Evolutionary conservation across 2,888 invertebrate species (phyloP).

Genomic region (Lycophotia porphyrea): DNA sequence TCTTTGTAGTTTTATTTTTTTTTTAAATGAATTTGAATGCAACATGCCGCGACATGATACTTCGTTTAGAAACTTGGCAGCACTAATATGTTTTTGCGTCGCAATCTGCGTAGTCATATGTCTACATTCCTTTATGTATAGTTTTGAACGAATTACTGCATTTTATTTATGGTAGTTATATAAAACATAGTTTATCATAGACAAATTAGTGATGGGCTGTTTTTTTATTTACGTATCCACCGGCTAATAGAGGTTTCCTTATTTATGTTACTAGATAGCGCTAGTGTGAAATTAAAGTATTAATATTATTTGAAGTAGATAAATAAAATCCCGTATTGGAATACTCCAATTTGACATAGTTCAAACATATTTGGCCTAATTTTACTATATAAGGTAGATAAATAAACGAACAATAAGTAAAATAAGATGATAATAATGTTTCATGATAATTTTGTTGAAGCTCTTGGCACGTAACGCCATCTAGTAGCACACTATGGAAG

Average conservation of each 20-base stretch:
- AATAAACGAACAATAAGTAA: slow-evolving; percentile 50
- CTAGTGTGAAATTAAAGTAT: slow-evolving; percentile 43
- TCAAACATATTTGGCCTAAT: slow-evolving; percentile 63
- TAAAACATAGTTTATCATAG: slow-evolving; percentile 78
- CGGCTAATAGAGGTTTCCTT: slow-evolving; percentile 65
- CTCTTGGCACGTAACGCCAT: slow-evolving; percentile 56
- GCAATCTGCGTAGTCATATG: slow-evolving; percentile 67
- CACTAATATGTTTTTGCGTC: slow-evolving; percentile 65
- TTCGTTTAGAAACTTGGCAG: slow-evolving; percentile 68
- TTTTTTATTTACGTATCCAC: slow-evolving; percentile 72
- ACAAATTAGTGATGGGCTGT: slow-evolving; percentile 85
- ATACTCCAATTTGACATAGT: slow-evolving; percentile 46
- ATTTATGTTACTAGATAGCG: slow-evolving; percentile 60
- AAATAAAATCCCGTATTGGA: slow-evolving; percentile 29
- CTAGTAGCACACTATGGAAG: slow-evolving; percentile 56
- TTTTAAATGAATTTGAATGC: slow-evolving; percentile 9
- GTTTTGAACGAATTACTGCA: slow-evolving; percentile 79
- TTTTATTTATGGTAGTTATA: slow-evolving; percentile 78
- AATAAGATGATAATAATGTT: slow-evolving; percentile 45
- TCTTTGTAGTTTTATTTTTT: slow-evolving; percentile 43
- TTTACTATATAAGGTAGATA: slow-evolving; percentile 50
- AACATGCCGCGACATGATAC: slow-evolving; percentile 49
- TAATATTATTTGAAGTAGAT: slow-evolving; percentile 43
- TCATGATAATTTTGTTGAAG: slow-evolving; percentile 31
- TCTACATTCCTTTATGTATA: slow-evolving; percentile 81